Base-by-base conservation (phyloP, 2,888 invertebrate species). In the Drosophila suboccidentalis region DNA sequence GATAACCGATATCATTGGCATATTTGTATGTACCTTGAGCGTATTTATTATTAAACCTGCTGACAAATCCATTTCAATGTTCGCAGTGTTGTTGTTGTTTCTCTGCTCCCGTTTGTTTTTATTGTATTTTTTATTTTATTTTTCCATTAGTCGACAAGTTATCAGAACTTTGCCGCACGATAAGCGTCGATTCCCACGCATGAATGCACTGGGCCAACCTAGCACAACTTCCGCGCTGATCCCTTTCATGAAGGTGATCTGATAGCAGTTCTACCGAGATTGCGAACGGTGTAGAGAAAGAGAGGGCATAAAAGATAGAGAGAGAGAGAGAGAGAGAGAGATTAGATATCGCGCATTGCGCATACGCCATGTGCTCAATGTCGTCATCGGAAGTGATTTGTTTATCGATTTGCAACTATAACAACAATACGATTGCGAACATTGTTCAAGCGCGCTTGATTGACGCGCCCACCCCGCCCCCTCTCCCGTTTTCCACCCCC, bases 301-400 rank as follows among this genome's bases (percentile, higher is more conserved):
- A 9, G 11, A 9, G 22, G n/a, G 8, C 41, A 10, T 19, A 19
- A n/a, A n/a, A n/a, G 19, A 2, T 19, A 19, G 19, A 19, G 2
- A 19, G 19, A 19, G 4, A 22, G 22, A 10, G 9, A n/a, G 39
- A 13, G 34, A 3, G 19, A n/a, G 15, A 5, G 10, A 36, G 5
- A 43, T 4, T 22, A 43, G 59, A 38, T 64, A 64, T 62, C 72
- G 58, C 61, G 47, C 19, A 82, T 70, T 73, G 83, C 66, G 64
- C 69, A 75, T 78, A 71, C 75, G 81, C 72, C 83, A 79, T 75
- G 83, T 80, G 77, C 68, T 73, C 71, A 68, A 74, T 84, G 75
- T 74, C 84, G 82, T 78, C 87, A 84, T 81, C 68, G 87, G 78
- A 87, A 83, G 63, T 72, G 71, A 72, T 81, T 84, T 78, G 71